phyloP scores from a whole-genome alignment of 1,140 invertebrate species.

The Ridgeia piscesae region DNA sequence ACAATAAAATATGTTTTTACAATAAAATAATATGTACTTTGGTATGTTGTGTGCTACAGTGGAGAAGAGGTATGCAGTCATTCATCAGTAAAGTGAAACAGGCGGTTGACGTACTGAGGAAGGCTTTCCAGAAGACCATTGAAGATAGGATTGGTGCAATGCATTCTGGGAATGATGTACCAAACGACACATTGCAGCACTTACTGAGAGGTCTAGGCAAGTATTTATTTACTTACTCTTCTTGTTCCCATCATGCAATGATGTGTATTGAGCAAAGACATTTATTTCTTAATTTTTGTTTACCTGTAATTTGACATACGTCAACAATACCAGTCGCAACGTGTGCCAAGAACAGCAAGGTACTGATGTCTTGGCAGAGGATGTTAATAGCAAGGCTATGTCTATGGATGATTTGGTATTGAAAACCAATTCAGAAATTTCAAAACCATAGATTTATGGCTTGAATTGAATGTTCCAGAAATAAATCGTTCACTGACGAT shows the following conservation, averaged over 20 bases:
- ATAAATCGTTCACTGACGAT: not conserved
- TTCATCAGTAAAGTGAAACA: slow-evolving; percentile 10
- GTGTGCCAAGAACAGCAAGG: too few species aligned
- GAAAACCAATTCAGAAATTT: too few species aligned
- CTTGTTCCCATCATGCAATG: not conserved
- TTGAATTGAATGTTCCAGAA: not conserved
- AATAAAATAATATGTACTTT: not conserved
- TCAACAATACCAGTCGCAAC: too few species aligned
- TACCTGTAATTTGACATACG: not conserved
- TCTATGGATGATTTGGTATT: too few species aligned
- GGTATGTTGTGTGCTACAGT: not conserved
- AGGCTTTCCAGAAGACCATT: slow-evolving; percentile 9
- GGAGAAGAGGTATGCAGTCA: not conserved
- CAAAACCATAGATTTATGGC: not conserved
- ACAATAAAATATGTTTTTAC: not conserved
- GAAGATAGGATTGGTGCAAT: slow-evolving; percentile 12
- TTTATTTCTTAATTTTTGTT: not conserved
- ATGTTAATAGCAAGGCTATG: too few species aligned
- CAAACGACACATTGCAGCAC: not conserved
- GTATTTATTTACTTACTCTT: not conserved
- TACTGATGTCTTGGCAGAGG: too few species aligned
- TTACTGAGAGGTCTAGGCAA: not conserved
- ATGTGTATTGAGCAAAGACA: not conserved
- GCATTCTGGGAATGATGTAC: not conserved
- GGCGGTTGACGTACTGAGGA: not conserved